Base-by-base conservation (phyloP, 2,888 invertebrate species). In the Thereva nobilitata region DNA sequence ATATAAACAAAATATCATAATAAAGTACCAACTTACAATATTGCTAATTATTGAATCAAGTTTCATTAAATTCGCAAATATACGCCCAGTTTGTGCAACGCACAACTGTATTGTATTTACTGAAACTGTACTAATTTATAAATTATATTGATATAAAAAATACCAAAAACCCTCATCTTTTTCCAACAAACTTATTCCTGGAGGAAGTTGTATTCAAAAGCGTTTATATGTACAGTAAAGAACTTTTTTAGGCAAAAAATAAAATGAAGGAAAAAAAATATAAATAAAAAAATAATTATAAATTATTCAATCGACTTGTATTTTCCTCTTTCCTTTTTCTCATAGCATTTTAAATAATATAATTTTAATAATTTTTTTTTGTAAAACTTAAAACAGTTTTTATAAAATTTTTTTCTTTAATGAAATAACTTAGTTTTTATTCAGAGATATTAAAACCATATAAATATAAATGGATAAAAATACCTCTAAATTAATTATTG, bases 351-450 rank as follows among this genome's bases (percentile, higher is more conserved):
- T 40, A 49, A n/a, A 50, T 61, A 40, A 38, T 35, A 61, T 50
- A 47, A 61, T 34, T 50, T 49, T 61, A 50, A 50, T 40, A 61
- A 50, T 50, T 59, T 41, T 40, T 50, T 49, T 61, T 37, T 47
- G 50, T 50, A 61, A 61, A 61, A 61, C 61, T 61, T 61, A 61
- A 61, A 61, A 61, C 61, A 61, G 61, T 61, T 61, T 61, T 50
- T 50, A 38, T 61, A 5, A 23, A 50, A 23, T 23, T 23, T 49
- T 50, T 55, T 41, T 41, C 42, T 38, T 40, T 37, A 41, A 55
- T 55, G 61, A 50, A 50, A 40, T 50, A 50, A 49, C 35, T 50
- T 40, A 45, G 23, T 23, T 23, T 23, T 23, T 23, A 61, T 61
- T 50, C 61, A 41, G 50, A 61, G 61, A 61, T 40, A 50, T 1